A percentile compares a stretch with the other conserved stretches of the same genome.
Conservation (phyloP, 2,888 invertebrate genomes). For the Tachina fera region DNA sequence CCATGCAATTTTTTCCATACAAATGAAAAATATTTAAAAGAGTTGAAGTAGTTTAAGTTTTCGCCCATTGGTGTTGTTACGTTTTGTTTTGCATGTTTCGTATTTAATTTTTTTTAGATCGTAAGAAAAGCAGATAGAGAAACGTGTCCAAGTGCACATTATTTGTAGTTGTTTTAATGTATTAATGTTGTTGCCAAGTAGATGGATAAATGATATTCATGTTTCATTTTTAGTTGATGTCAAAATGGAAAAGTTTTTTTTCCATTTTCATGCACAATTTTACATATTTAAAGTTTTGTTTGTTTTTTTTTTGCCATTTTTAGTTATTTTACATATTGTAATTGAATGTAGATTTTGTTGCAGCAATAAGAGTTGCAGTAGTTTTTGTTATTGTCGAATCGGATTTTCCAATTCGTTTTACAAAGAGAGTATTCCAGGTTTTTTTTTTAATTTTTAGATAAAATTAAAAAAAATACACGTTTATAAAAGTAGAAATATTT, state of each 20-base stretch:
- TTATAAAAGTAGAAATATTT: slow-evolving; percentile 33
- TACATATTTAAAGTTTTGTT: slow-evolving; percentile 26
- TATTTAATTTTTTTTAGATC: neutral
- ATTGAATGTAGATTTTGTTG: slow-evolving; percentile 27
- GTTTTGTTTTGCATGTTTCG: neutral
- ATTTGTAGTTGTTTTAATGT: slow-evolving; percentile 34
- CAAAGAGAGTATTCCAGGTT: slow-evolving; percentile 9
- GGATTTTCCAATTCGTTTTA: slow-evolving; percentile 49
- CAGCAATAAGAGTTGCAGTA: neutral
- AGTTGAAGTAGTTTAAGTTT: slow-evolving; percentile 49
- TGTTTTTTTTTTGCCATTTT: slow-evolving; percentile 46
- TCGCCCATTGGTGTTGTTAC: slow-evolving; percentile 26
- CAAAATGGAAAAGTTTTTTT: slow-evolving; percentile 42
- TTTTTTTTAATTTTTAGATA: neutral
- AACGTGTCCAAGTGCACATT: slow-evolving; percentile 78
- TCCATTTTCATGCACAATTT: slow-evolving; percentile 19
- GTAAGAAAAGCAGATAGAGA: slow-evolving; percentile 26
- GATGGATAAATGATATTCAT: slow-evolving; percentile 54
- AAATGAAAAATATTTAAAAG: slow-evolving; percentile 5
- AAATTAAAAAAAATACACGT: slow-evolving; percentile 41
- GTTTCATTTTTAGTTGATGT: slow-evolving; percentile 58
- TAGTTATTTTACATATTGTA: slow-evolving; percentile 53
- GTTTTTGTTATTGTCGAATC: slow-evolving; percentile 48
- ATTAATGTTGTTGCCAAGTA: slow-evolving; percentile 56
- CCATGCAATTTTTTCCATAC: slow-evolving; percentile 14